Conservation (phyloP, 2,888 invertebrate species). For the Tenodera sinensis region DNA sequence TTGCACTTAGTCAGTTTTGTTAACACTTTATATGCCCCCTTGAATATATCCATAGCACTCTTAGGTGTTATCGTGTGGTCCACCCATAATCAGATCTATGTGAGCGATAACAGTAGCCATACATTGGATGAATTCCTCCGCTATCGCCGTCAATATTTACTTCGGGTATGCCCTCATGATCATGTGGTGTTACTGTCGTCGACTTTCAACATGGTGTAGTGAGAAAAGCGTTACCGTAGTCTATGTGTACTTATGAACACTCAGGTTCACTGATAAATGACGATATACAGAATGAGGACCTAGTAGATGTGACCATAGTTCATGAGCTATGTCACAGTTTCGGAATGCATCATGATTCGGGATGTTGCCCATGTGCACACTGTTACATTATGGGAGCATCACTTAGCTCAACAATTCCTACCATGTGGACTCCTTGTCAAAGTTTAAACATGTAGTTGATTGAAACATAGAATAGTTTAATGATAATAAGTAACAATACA, state of each 20-base stretch:
- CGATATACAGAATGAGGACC: neutral
- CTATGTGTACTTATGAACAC: neutral
- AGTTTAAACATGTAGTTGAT: too few relatives aligned
- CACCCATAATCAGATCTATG: neutral
- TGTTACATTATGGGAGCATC: too few relatives aligned
- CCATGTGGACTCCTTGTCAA: too few relatives aligned
- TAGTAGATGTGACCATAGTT: too few relatives aligned
- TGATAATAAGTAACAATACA: too few relatives aligned
- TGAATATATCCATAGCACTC: neutral
- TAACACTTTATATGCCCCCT: neutral
- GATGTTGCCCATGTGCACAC: too few relatives aligned
- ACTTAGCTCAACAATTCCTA: too few relatives aligned
- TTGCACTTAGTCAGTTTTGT: neutral
- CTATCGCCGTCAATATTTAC: neutral
- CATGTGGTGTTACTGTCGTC: neutral
- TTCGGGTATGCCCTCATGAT: neutral
- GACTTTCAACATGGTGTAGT: neutral
- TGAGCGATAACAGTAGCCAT: neutral
- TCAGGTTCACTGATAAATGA: neutral
- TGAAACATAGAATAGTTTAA: too few relatives aligned
- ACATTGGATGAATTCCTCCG: neutral
- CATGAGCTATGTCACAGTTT: too few relatives aligned
- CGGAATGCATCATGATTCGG: too few relatives aligned
- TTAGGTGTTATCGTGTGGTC: neutral
- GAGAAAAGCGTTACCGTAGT: neutral